Evolutionary conservation across 2,888 invertebrate genomes (phyloP).

Genomic region (Nematopogon swammerdamellus): DNA sequence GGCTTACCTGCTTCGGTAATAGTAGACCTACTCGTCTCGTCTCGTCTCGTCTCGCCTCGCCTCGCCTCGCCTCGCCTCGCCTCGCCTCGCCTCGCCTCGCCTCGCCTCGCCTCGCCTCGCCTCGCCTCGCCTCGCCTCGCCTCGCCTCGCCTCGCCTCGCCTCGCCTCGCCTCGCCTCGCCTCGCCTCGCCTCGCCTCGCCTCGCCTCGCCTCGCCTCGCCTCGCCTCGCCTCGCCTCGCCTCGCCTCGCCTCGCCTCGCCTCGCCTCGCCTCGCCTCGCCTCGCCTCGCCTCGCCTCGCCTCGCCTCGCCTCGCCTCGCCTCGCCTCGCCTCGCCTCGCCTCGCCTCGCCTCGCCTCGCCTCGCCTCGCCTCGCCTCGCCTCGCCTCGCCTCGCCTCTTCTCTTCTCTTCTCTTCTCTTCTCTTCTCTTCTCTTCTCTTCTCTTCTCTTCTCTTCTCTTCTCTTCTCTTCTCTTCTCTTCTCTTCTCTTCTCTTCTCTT

Average conservation of each 20-base stretch:
- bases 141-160: not conserved
- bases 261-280: not conserved
- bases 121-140: not conserved
- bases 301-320: not conserved
- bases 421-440: not conserved
- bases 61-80: no score
- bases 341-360: not conserved
- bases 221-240: not conserved
- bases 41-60: no score
- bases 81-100: no score
- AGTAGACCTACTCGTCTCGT: no score
- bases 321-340: not conserved
- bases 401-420: not conserved
- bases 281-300: not conserved
- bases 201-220: not conserved
- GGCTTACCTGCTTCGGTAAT: no score
- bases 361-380: not conserved
- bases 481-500: no score
- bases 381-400: not conserved
- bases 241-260: not conserved
- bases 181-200: not conserved
- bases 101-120: not conserved
- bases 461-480: not conserved
- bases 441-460: not conserved
- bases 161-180: not conserved